Percentiles rank a stretch among this genome's conserved stretches.
phyloP scores from a whole-genome alignment of 2,113 vertebrate genomes.

The Cynopterus brachyotis region DNA sequence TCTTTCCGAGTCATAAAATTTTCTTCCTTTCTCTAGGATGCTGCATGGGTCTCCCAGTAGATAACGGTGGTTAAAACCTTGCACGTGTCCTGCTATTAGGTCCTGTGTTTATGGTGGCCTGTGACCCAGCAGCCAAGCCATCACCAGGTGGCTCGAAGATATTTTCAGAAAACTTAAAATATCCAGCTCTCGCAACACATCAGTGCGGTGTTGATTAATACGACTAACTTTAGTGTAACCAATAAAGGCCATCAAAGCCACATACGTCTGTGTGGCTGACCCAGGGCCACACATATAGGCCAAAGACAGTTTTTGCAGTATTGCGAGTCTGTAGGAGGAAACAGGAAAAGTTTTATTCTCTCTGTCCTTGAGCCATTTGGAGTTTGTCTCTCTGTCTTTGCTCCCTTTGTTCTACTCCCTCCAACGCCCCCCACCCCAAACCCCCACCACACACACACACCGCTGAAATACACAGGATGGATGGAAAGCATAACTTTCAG shows the following conservation, averaged over 20 bases:
- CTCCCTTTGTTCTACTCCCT: not conserved
- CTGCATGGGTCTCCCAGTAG: not conserved
- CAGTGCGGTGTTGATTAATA: not conserved
- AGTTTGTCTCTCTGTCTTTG: not conserved
- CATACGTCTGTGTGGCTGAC: not conserved
- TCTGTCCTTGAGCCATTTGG: not conserved
- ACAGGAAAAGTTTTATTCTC: not conserved
- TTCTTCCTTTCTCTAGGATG: not conserved
- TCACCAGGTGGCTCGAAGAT: not conserved
- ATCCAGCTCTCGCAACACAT: not conserved
- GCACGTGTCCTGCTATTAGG: not conserved
- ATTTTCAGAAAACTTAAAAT: not conserved
- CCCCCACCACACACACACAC: not conserved
- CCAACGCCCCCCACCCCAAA: too few species aligned
- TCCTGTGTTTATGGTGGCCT: not conserved
- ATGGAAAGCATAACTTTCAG: not conserved
- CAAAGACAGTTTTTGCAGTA: not conserved
- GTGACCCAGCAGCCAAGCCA: not conserved
- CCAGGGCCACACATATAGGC: not conserved
- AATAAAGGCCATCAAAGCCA: not conserved
- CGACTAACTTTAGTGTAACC: not conserved
- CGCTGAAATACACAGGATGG: not conserved
- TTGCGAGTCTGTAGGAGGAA: not conserved
- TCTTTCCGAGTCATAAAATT: conserved; percentile 48
- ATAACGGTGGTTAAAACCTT: not conserved